Evolutionary conservation across 2,888 invertebrate species (phyloP).

Genomic region (Meloe dianella): DNA sequence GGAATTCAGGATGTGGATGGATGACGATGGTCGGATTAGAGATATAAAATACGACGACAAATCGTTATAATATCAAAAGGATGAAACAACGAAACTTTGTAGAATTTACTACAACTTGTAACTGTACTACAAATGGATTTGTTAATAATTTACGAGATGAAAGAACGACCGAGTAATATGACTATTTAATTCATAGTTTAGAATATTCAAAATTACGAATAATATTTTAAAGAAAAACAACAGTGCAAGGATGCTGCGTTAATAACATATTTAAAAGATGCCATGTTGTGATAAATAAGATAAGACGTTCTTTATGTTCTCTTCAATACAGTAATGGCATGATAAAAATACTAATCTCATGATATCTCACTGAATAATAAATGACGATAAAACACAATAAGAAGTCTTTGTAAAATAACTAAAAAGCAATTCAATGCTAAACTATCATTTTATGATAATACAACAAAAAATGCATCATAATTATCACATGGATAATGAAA

Average conservation of each 20-base stretch:
- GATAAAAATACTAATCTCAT: not conserved
- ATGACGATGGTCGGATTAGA: not conserved
- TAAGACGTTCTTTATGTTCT: not conserved
- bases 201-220: not conserved
- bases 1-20: not conserved
- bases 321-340: not conserved
- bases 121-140: not conserved
- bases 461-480: not conserved
- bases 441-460: not conserved
- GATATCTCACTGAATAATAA: not conserved
- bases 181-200: not conserved
- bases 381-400: not conserved
- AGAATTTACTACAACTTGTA: slow-evolving; percentile 5
- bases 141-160: not conserved
- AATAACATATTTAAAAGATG: not conserved
- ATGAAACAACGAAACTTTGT: not conserved
- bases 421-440: not conserved
- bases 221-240: no score
- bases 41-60: not conserved
- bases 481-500: not conserved
- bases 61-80: not conserved
- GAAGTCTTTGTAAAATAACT: not conserved
- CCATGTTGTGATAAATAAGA: not conserved
- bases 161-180: not conserved
- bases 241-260: not conserved